These are phyloP conservation scores for Hipposideros armiger DNA, from an alignment of 2,113 vertebrate species.

Conservation along the genomic window DNA sequence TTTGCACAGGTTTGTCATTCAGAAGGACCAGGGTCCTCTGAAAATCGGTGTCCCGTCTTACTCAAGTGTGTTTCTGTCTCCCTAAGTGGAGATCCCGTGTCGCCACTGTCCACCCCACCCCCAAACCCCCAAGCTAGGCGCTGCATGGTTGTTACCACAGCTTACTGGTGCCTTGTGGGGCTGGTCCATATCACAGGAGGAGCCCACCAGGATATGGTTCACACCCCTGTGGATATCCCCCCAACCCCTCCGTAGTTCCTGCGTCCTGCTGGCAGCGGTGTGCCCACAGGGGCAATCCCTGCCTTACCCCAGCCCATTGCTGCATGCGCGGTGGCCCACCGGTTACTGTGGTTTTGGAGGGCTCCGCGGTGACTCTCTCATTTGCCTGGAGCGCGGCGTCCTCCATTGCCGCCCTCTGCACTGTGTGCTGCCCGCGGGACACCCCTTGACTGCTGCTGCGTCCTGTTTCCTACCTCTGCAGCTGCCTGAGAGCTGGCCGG, in stretches of 20 bases:
- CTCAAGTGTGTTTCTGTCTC: background rate
- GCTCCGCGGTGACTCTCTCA: rapidly evolving
- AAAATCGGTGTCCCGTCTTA: background rate
- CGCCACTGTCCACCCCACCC: rapidly evolving
- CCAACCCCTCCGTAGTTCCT: background rate
- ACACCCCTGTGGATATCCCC: rapidly evolving
- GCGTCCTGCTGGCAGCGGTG: background rate
- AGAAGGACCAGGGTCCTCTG: background rate
- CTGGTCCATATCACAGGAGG: background rate
- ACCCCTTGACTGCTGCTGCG: background rate
- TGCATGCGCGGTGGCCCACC: background rate
- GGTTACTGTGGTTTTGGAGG: background rate
- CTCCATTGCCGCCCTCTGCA: background rate
- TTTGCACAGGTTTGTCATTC: background rate
- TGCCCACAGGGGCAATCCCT: background rate
- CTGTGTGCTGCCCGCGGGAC: background rate
- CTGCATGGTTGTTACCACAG: too few relatives aligned
- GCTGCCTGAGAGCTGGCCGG: background rate
- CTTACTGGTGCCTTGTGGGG: background rate
- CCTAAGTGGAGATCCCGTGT: background rate
- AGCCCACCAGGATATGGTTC: rapidly evolving
- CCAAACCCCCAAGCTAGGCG: rapidly evolving
- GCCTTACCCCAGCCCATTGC: background rate
- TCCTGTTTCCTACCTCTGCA: background rate
- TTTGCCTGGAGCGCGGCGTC: background rate